Evolutionary conservation across 1,140 invertebrate genomes (phyloP), one percentile per base, ranked within the genome.

Genomic region (Cotesia chilonis): DNA sequence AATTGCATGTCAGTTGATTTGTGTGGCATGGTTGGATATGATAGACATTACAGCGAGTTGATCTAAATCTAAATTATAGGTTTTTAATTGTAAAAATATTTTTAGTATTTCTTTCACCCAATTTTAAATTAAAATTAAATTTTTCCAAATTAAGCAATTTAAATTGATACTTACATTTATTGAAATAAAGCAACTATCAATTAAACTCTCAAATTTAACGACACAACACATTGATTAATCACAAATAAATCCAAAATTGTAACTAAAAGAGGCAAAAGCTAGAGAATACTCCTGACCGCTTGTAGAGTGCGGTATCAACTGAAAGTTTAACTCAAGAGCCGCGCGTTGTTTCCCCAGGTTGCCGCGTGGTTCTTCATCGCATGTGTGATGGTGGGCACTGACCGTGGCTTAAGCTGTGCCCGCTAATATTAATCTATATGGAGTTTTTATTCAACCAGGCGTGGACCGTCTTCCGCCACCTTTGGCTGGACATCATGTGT

Each of bases 241-340:
- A 61, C 60, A 6, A 59, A 28, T 59, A 61, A 12, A 28, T 28
- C 28, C 41, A 9, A 9, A 47, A 47, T 47, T 47, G 10, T 7
- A 6, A 47, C 6, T 47, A 47, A 10, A 47, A 61, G 14, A 68
- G 59, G 41, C 51, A 64, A 75, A 41, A 57, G 14, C 38, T 10
- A 52, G 51, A 28, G 14, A 68, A 59, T 74, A 66, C 71, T 73
- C 68, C 68, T 73, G 71, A 67, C 68, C 47, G 47, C 59, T 73
- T 54, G 68, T 61, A 36, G 38, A 14, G 71, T 68, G 65, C 68
- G 68, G 28, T 57, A 64, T 66, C 64, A 75, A 75, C 74, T 75
- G 74, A 75, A 75, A 75, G 74, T 75, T 75, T 66, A 57, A 71
- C 71, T 70, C 12, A 36, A 69, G 57, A 63, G 47, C 74, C 37